Conservation (phyloP, 2,888 invertebrate genomes). For the Macaria notata region DNA sequence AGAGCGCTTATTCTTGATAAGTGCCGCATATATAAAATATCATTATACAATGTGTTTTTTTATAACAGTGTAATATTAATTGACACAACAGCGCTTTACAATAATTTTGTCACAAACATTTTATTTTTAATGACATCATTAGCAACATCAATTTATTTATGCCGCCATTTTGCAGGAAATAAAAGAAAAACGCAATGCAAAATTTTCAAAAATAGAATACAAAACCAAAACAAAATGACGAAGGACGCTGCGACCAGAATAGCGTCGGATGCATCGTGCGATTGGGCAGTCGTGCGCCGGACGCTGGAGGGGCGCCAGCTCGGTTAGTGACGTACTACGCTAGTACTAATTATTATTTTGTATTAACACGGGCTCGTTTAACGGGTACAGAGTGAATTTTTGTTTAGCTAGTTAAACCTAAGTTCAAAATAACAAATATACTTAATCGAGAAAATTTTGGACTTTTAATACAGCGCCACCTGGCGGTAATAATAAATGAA, state of each 20-base stretch:
- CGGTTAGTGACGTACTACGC: constrained; percentile 41
- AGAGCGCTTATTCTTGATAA: too few relatives aligned
- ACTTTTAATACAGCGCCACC: too few relatives aligned
- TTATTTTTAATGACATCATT: too few relatives aligned
- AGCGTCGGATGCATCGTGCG: constrained; percentile 65
- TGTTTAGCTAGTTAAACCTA: constrained; percentile 8
- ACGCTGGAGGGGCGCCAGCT: constrained; percentile 58
- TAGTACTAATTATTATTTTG: constrained; percentile 24
- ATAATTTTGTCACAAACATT: not conserved
- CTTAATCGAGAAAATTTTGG: too few relatives aligned
- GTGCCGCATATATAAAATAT: too few relatives aligned
- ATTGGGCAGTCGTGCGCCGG: constrained; percentile 49
- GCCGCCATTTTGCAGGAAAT: constrained; percentile 19
- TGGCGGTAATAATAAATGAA: too few relatives aligned
- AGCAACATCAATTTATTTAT: not conserved
- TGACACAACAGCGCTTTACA: constrained; percentile 7
- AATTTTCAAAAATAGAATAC: constrained; percentile 53
- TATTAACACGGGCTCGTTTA: constrained; percentile 19
- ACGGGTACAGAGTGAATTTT: constrained; percentile 46
- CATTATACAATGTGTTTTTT: too few relatives aligned
- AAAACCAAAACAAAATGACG: constrained; percentile 58
- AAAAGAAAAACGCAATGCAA: constrained; percentile 42
- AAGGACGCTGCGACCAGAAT: constrained; percentile 67
- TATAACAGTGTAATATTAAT: too few relatives aligned
- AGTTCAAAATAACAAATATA: not conserved